Base-by-base conservation (phyloP, 2,113 vertebrate species). In the Sylvia atricapilla region DNA sequence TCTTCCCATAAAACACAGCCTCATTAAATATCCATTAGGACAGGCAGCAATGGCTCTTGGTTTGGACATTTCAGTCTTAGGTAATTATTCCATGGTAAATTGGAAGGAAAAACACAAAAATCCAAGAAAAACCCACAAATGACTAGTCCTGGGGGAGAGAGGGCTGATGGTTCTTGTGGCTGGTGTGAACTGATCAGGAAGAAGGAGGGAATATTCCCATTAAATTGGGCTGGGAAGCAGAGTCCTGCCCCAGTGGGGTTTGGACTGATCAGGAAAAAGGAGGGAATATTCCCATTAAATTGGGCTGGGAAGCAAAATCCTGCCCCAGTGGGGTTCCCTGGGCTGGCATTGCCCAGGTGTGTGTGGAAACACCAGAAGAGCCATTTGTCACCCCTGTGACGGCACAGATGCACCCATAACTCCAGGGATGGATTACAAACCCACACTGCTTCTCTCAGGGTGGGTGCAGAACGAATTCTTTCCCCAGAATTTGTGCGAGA, bases 21-120 rank as follows among this genome's bases (percentile, higher is more conserved):
- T 90, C 44, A 15, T 96, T 86, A 94, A 91, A 64, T 69, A 92
- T 92, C 89, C 85, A 90, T 89, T 30, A 96, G 63, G 90, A 74
- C 63, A 79, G 83, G 69, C 95, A 90, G 83, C 64, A 52, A 46
- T 22, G 62, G 16, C 75, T 94, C 66, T 60, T 55, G 76, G 68
- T 64, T 69, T 69, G 58, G 78, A 67, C 79, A 52, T 93, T 90
- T 81, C 73, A 47, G 76, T 75, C 35, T 41, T 41, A 80, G 83
- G 33, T 74, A 74, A 91, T 97, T 86, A 88, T 87, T 88, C 67
- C 2, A 46, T 66, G 72, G 59, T 43, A 91, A 87, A 90, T 28
- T 69, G 49, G 86, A 88, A 85, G 49, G 37, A 63, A 90, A 92
- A 84, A 5, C 9, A 74, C 3, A 37, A 91, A 89, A 55, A 44